These are phyloP conservation scores for Brachionus manjavacas DNA, from an alignment of 1,140 invertebrate genomes.

Conservation along the genomic window DNA sequence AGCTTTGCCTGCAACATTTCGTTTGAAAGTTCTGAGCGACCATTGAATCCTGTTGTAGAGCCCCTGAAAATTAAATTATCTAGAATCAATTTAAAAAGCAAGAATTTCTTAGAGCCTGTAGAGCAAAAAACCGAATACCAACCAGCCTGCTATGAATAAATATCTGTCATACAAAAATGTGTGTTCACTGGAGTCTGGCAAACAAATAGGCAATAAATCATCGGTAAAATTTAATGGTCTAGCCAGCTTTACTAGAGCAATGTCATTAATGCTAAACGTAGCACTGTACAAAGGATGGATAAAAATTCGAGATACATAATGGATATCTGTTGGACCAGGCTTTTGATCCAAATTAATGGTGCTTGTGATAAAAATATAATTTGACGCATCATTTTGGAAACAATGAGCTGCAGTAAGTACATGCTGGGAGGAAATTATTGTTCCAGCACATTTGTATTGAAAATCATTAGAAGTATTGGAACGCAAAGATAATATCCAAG, in stretches of 20 bases:
- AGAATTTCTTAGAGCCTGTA: no score
- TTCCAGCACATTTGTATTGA: not conserved
- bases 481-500: not conserved
- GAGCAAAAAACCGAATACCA: not conserved
- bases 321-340: not conserved
- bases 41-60: slow-evolving; percentile 7
- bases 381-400: not conserved
- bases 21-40: not conserved
- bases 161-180: not conserved
- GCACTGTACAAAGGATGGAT: not conserved
- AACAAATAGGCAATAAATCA: not conserved
- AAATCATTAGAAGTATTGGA: not conserved
- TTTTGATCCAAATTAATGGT: not conserved
- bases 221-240: not conserved
- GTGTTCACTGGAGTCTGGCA: not conserved
- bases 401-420: slow-evolving; percentile 6
- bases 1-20: not conserved
- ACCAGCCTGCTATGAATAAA: slow-evolving; percentile 1
- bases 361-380: not conserved
- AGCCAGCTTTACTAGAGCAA: not conserved
- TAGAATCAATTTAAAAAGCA: not conserved
- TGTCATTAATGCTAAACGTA: not conserved
- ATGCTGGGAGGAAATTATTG: not conserved
- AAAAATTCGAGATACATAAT: not conserved
- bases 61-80: not conserved